Percentiles rank a stretch among this genome's conserved stretches.
Conservation (phyloP, 2,888 invertebrate species). For the Selenia dentaria region DNA sequence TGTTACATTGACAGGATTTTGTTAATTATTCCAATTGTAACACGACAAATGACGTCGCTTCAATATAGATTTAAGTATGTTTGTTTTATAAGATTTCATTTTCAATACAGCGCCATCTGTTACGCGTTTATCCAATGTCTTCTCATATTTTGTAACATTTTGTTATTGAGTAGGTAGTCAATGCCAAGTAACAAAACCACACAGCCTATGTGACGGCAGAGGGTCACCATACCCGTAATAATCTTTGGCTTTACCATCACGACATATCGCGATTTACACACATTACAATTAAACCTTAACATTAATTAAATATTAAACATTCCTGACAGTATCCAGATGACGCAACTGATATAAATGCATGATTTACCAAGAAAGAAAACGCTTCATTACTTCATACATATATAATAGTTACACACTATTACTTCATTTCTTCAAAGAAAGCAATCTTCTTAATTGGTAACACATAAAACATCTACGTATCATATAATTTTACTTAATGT, state of each 20-base stretch:
- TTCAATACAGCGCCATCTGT: constrained; percentile 11
- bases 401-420: neutral
- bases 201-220: constrained; percentile 80
- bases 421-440: constrained; percentile 5
- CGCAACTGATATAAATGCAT: constrained; percentile 56
- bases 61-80: too few species aligned
- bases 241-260: constrained; percentile 85
- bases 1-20: constrained; percentile 44
- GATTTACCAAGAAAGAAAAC: constrained; percentile 54
- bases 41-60: too few species aligned
- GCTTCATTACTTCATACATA: constrained; percentile 22
- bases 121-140: neutral
- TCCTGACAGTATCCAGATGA: constrained; percentile 51
- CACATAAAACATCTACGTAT: constrained; percentile 25
- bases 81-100: too few species aligned
- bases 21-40: too few species aligned
- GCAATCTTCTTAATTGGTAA: constrained; percentile 25
- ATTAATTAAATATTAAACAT: constrained; percentile 53
- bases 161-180: neutral
- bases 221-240: constrained; percentile 85
- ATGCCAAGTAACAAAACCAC: constrained; percentile 52
- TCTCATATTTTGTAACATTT: neutral
- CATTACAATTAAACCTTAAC: constrained; percentile 57
- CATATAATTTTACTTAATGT: constrained; percentile 28
- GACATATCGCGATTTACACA: constrained; percentile 80